Conservation (phyloP, 2,888 invertebrate genomes). For the Argyresthia albistria region DNA sequence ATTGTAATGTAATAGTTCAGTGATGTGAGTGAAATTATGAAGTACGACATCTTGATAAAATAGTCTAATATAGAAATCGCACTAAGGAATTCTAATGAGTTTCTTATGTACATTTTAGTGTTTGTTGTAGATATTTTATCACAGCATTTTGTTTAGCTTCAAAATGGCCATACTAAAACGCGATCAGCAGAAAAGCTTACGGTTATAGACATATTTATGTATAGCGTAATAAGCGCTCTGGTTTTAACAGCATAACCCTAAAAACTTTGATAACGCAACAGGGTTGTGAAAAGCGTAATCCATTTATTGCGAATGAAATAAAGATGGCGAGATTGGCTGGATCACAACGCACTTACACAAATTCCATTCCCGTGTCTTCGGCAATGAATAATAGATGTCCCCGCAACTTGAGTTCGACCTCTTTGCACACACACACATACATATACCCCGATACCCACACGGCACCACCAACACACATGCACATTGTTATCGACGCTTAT, state of each 20-base stretch:
- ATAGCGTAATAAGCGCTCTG: constrained; percentile 2
- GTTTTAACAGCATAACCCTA: constrained; percentile 15
- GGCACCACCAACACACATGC: not conserved
- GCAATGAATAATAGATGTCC: constrained; percentile 62
- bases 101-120: too few species aligned
- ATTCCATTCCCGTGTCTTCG: constrained; percentile 64
- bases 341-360: constrained; percentile 69
- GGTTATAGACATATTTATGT: constrained; percentile 1
- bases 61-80: too few species aligned
- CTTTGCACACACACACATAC: constrained; percentile 20
- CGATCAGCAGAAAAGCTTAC: too few species aligned
- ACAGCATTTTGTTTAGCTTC: too few species aligned
- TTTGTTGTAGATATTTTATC: too few species aligned
- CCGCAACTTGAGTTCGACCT: constrained; percentile 36
- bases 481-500: not conserved
- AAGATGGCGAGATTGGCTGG: constrained; percentile 61
- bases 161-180: too few species aligned
- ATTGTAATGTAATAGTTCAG: too few species aligned
- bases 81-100: too few species aligned
- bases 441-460: constrained; percentile 11
- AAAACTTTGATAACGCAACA: constrained; percentile 43
- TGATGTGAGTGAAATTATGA: too few species aligned
- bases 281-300: constrained; percentile 55
- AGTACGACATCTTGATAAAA: too few species aligned
- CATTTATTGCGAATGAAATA: constrained; percentile 65